Evolutionary conservation across 2,797 vertebrate species (phyloP), one percentile per base, ranked within the genome.

Genomic region (Dermochelys coriacea): DNA sequence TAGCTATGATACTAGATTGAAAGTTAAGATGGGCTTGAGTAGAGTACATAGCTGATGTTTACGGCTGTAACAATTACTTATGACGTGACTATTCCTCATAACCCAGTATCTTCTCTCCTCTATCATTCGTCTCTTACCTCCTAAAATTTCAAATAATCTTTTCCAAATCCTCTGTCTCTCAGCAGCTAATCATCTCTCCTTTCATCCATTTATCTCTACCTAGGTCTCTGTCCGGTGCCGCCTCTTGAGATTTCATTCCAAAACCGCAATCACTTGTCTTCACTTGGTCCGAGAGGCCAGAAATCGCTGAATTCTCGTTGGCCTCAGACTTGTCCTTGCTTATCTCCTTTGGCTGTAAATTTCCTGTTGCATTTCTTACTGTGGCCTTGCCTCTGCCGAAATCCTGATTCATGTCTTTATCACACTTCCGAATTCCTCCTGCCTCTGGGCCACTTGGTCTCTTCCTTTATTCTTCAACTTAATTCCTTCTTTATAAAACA

Each of bases 291-390:
- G 0, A 5, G 84, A 82, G 27, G 16, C 95, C 50, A 93, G 75
- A 82, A 71, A 51, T 29, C 50, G 95, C 86, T 93, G 77, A 71
- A 49, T 85, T 78, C 29, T 83, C 45, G 90, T 90, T 94, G 59
- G 45, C 34, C 12, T 83, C 37, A 4, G 2, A 84, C 12, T 2
- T 84, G 85, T 93, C 80, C 23, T 86, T 93, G 81, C 34, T 49
- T n/a, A 0, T 92, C 5, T 87, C 25, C 41, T 74, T 74, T 45
- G 41, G 41, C 25, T 74, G 37, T 68, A 68, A 68, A 34, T 45
- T 85, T 11, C 47, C 86, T 75, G 1, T 16, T 31, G 4, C 61
- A 23, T 88, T 85, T 27, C 34, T 85, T 95, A 89, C 41, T 49
- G 2, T 82, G 75, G 31, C 23, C 71, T 0, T 0, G 0, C 87